Conservation (phyloP, 2,113 vertebrate genomes). For the Caracal caracal region DNA sequence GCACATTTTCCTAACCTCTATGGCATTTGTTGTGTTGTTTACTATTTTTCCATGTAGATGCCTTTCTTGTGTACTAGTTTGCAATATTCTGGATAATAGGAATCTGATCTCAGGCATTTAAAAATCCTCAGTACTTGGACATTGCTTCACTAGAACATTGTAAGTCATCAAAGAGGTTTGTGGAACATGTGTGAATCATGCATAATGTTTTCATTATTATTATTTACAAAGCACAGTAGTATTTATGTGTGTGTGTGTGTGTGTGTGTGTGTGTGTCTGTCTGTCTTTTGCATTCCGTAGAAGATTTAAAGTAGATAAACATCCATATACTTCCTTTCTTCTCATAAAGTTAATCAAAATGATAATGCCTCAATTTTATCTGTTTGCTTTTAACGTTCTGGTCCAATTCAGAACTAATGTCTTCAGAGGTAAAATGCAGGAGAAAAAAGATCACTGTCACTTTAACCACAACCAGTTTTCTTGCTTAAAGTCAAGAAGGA, state of each 20-base stretch:
- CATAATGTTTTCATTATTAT: not conserved
- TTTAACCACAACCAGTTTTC: conserved; percentile 49
- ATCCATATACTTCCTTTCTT: not conserved
- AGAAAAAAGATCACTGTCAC: conserved; percentile 24
- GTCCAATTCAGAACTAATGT: not conserved
- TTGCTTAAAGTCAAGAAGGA: conserved; percentile 47
- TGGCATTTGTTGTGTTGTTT: not conserved
- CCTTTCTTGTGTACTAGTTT: not conserved
- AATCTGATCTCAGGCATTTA: not conserved
- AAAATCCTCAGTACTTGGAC: not conserved
- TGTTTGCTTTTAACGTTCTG: not conserved
- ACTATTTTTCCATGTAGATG: not conserved
- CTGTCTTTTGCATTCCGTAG: not conserved
- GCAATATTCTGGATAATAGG: not conserved
- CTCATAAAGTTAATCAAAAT: not conserved
- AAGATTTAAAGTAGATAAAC: not conserved
- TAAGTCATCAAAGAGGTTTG: not conserved
- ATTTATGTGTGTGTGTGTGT: not conserved
- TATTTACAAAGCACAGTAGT: not conserved
- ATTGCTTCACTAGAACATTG: not conserved
- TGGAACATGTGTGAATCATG: not conserved
- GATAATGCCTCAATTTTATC: not conserved
- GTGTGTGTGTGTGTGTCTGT: not conserved
- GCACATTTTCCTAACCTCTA: not conserved
- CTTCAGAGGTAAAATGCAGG: not conserved